Percentiles rank a stretch among this genome's conserved stretches.
phyloP scores from a whole-genome alignment of 2,797 vertebrate genomes.

The Spheniscus humboldti region DNA sequence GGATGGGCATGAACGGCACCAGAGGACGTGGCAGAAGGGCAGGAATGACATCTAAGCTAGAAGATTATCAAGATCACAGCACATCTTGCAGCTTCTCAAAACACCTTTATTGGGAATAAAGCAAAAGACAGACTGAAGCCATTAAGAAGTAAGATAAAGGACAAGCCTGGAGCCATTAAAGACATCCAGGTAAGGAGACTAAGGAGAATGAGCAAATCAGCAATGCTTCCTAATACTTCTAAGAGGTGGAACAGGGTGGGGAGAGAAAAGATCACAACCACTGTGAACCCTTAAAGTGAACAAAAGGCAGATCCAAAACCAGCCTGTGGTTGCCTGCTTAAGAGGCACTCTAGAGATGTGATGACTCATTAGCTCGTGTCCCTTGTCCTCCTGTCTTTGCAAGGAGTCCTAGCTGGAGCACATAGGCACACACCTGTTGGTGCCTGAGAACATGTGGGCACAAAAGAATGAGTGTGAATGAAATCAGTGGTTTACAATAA shows the following conservation, averaged over 20 bases:
- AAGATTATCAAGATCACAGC: slow-evolving; percentile 4
- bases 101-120: not conserved
- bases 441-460: not conserved
- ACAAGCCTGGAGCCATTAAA: not conserved
- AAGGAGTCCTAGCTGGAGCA: not conserved
- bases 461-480: not conserved
- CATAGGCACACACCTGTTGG: not conserved
- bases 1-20: not conserved
- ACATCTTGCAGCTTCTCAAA: slow-evolving; percentile 3
- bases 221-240: not conserved
- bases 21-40: not conserved
- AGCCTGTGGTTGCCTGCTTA: not conserved
- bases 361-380: not conserved
- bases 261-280: not conserved
- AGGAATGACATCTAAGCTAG: not conserved
- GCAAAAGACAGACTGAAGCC: not conserved
- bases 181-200: not conserved
- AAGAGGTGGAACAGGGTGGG: not conserved
- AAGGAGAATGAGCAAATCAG: not conserved
- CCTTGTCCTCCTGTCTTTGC: not conserved
- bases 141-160: not conserved
- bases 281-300: not conserved
- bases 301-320: not conserved
- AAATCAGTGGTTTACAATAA: not conserved
- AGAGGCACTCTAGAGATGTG: not conserved